Conservation (phyloP, 2,888 invertebrate genomes). For the Xestia sexstrigata region DNA sequence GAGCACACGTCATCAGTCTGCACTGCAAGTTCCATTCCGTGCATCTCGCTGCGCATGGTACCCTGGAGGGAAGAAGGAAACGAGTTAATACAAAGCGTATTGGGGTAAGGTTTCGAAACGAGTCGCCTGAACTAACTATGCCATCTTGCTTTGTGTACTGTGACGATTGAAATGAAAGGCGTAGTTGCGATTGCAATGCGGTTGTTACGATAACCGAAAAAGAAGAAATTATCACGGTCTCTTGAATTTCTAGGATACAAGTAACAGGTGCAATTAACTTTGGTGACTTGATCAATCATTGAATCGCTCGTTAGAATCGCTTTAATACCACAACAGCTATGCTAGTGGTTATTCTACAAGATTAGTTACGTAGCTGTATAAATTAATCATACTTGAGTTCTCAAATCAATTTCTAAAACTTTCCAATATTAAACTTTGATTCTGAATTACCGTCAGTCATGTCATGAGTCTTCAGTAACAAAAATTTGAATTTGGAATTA, state of each 20-base stretch:
- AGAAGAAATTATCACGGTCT: constrained; percentile 38
- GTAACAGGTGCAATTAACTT: constrained; percentile 21
- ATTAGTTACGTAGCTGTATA: neutral
- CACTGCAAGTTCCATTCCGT: constrained; percentile 81
- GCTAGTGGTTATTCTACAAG: neutral
- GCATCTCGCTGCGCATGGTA: constrained; percentile 85
- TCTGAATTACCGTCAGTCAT: neutral
- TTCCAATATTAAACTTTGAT: neutral
- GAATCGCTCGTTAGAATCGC: neutral
- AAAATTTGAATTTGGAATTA: too few relatives aligned
- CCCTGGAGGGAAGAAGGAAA: constrained; percentile 72
- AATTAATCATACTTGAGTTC: neutral
- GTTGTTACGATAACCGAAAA: constrained; percentile 11
- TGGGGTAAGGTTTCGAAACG: too few relatives aligned
- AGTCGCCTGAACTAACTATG: too few relatives aligned
- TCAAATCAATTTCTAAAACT: too few relatives aligned
- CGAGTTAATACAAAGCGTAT: neutral
- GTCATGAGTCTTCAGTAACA: neutral
- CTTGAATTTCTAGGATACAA: constrained; percentile 17
- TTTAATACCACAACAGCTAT: neutral
- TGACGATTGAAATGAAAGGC: constrained; percentile 27
- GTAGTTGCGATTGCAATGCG: constrained; percentile 2
- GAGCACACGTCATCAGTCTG: constrained; percentile 76
- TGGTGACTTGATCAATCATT: constrained; percentile 2
- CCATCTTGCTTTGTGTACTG: neutral